These are phyloP conservation scores for Thryonomys swinderianus DNA, from an alignment of 2,113 vertebrate species.

Conservation along the genomic window DNA sequence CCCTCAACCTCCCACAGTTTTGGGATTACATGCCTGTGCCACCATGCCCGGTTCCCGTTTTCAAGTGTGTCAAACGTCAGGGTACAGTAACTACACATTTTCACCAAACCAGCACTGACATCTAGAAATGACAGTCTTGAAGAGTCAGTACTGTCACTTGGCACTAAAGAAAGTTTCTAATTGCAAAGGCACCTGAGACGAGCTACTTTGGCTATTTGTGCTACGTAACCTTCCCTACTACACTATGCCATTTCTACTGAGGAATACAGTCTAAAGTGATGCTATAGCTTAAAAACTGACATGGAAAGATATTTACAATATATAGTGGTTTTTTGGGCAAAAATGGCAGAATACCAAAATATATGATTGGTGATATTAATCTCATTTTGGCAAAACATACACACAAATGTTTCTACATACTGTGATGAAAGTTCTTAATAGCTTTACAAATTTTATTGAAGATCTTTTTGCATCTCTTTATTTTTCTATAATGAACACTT, in stretches of 20 bases:
- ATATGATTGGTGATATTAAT: conserved; percentile 17
- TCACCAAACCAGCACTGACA: not conserved
- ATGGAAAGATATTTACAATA: conserved; percentile 16
- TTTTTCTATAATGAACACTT: conserved; percentile 41
- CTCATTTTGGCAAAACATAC: not conserved
- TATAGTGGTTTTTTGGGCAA: not conserved
- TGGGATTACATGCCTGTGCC: not conserved
- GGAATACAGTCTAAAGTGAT: not conserved
- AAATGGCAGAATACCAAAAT: conserved; percentile 35
- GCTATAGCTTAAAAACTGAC: not conserved
- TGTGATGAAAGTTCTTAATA: not conserved
- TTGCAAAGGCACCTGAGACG: not conserved
- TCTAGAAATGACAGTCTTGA: not conserved
- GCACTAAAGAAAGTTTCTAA: not conserved
- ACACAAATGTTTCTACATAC: not conserved
- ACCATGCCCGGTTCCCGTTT: not conserved
- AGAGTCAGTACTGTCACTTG: not conserved
- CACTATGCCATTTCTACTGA: not conserved
- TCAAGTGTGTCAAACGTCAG: not conserved
- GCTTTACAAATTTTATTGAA: not conserved
- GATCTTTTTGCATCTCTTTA: not conserved
- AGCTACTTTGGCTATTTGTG: not conserved
- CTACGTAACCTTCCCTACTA: not conserved
- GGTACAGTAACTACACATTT: not conserved
- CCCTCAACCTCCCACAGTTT: not conserved